Percentiles rank a stretch among this genome's conserved stretches.
Conservation (phyloP, 1,140 invertebrate genomes). For the Drosophila subobscura region DNA sequence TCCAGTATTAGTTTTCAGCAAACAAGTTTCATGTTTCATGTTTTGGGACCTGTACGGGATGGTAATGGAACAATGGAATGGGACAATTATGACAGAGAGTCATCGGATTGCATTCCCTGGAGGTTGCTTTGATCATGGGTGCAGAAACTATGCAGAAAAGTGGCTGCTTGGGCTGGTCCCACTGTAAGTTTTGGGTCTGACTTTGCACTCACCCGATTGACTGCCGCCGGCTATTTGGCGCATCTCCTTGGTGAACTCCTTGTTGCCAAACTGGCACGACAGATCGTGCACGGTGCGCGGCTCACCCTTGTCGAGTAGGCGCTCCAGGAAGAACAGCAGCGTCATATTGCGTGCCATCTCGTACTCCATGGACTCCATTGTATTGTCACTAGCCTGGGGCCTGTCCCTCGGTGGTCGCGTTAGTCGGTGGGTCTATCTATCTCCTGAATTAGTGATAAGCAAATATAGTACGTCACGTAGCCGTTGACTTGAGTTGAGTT, state of each 20-base stretch:
- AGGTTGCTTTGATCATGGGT: too few species aligned
- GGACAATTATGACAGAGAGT: too few species aligned
- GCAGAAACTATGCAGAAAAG: too few species aligned
- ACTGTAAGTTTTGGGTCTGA: too few species aligned
- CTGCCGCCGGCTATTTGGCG: conserved; percentile 96
- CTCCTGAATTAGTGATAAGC: conserved; percentile 53
- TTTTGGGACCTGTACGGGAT: too few species aligned
- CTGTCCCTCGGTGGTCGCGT: conserved; percentile 8
- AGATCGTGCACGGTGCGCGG: conserved; percentile 97
- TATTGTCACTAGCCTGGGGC: conserved; percentile 84
- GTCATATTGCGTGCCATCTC: conserved; percentile 97
- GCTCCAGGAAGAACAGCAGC: conserved; percentile 97
- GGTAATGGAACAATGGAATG: too few species aligned
- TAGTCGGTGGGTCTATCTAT: conserved; percentile 24
- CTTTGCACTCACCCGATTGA: conserved; percentile 87
- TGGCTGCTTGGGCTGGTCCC: too few species aligned
- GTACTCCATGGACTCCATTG: conserved; percentile 96
- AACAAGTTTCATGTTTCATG: conserved; percentile 50
- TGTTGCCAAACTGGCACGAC: conserved; percentile 97
- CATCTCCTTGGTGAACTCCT: conserved; percentile 98
- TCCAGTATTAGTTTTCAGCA: conserved; percentile 49
- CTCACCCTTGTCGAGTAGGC: conserved; percentile 96
- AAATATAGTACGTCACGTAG: conserved; percentile 52
- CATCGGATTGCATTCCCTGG: too few species aligned
- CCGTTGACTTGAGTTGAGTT: not conserved